These are phyloP conservation scores for Athalia circularis DNA, from an alignment of 2,888 invertebrate genomes.

Conservation along the genomic window DNA sequence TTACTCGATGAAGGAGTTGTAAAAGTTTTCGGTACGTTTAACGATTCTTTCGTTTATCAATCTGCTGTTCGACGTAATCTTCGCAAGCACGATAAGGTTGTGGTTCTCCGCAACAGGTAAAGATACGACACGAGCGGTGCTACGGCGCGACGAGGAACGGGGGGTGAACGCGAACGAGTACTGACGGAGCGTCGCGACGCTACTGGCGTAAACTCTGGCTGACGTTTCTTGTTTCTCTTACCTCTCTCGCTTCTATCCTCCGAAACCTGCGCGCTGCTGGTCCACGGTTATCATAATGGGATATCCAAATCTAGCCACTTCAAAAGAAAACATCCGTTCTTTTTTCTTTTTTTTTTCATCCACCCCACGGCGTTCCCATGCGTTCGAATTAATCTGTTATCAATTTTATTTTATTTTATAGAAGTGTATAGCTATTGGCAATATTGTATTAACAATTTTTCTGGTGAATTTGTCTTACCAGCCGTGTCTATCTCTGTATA, in stretches of 20 bases:
- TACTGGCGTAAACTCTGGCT: slow-evolving; percentile 50
- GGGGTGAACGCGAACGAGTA: slow-evolving; percentile 15
- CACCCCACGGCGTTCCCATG: too few relatives aligned
- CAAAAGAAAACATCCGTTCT: neutral
- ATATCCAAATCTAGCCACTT: slow-evolving; percentile 22
- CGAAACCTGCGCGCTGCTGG: slow-evolving; percentile 43
- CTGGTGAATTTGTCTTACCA: neutral
- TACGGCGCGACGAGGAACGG: neutral
- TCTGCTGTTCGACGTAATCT: neutral
- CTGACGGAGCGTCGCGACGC: slow-evolving; percentile 49
- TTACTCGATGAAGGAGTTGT: too few relatives aligned
- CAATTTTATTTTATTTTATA: too few relatives aligned
- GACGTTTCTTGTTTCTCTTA: slow-evolving; percentile 8
- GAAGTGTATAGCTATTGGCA: neutral
- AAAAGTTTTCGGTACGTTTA: too few relatives aligned
- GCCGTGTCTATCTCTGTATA: neutral
- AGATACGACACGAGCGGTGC: neutral
- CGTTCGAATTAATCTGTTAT: too few relatives aligned
- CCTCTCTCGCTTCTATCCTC: slow-evolving; percentile 13
- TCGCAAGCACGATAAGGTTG: neutral
- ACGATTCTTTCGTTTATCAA: neutral
- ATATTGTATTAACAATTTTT: neutral
- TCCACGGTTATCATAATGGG: slow-evolving; percentile 8
- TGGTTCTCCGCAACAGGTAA: slow-evolving; percentile 34
- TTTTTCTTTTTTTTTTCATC: neutral